Evolutionary conservation across 1,140 invertebrate genomes (phyloP).

Genomic region (Diorhabda carinulata): DNA sequence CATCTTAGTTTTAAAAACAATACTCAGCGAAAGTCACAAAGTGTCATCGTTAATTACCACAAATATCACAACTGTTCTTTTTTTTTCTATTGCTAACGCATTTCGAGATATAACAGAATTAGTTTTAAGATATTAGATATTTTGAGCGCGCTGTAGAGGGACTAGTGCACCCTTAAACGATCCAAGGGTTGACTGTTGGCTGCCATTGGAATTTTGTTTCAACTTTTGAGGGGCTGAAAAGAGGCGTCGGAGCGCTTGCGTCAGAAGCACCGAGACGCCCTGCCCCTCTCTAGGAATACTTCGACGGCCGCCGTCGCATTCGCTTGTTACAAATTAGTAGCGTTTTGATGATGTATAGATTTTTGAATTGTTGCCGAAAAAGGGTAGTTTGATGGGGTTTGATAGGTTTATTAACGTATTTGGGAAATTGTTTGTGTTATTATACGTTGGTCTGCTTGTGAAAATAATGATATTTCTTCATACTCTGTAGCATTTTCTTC

Average conservation of each 20-base stretch:
- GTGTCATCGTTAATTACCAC: slow-evolving; percentile 4
- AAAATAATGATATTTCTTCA: no score
- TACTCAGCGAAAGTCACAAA: slow-evolving; percentile 6
- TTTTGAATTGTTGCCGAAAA: slow-evolving; percentile 46
- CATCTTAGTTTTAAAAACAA: slow-evolving; percentile 48
- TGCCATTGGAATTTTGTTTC: slow-evolving; percentile 41
- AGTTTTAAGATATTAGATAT: background rate
- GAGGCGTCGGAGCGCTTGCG: slow-evolving; percentile 25
- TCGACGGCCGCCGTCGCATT: slow-evolving; percentile 40
- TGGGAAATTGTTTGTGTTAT: background rate
- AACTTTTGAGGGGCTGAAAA: slow-evolving; percentile 21
- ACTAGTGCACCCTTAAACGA: slow-evolving; percentile 25
- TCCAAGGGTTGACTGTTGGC: slow-evolving; percentile 34
- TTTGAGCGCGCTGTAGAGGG: background rate
- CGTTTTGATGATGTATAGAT: slow-evolving; percentile 48
- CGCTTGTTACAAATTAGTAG: slow-evolving; percentile 47
- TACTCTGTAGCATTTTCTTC: no score
- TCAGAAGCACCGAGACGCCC: slow-evolving; percentile 37
- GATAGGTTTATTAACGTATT: background rate
- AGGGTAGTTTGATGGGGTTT: slow-evolving; percentile 13
- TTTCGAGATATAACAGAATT: background rate
- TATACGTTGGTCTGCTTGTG: no score
- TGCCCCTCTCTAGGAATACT: slow-evolving; percentile 26
- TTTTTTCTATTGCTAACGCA: background rate
- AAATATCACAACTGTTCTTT: background rate